Evolutionary conservation across 2,113 vertebrate species (phyloP).

Genomic region (Grus americana): DNA sequence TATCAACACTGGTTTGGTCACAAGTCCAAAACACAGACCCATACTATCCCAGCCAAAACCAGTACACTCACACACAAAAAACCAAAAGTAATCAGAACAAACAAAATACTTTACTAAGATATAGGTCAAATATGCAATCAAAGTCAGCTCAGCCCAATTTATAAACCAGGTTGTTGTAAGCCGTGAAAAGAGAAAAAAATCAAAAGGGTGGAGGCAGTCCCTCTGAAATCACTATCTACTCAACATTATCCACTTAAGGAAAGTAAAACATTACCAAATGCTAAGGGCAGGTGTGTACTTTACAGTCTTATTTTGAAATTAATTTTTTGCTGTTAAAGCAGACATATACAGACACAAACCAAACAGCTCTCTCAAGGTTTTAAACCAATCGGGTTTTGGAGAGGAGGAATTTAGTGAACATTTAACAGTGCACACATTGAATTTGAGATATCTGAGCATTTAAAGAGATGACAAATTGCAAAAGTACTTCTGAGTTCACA

Average conservation of each 20-base stretch:
- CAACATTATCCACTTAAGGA: neutral
- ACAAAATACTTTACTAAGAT: neutral
- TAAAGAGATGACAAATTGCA: neutral
- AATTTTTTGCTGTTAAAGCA: neutral
- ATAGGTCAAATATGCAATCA: neutral
- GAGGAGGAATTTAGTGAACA: neutral
- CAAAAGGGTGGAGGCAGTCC: neutral
- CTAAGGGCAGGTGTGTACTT: neutral
- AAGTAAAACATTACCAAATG: neutral
- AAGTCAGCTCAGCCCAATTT: neutral
- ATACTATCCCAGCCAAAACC: neutral
- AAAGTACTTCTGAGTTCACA: neutral
- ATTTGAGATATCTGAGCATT: neutral
- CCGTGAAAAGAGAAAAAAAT: neutral
- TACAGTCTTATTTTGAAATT: neutral
- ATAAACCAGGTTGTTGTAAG: neutral
- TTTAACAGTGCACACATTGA: neutral
- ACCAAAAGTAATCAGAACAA: neutral
- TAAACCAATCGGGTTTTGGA: neutral
- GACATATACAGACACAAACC: neutral
- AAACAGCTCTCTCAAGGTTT: neutral
- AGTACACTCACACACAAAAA: neutral
- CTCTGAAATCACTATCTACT: neutral
- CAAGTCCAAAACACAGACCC: neutral
- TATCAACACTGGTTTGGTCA: neutral